These are phyloP conservation scores for Forpus xanthops DNA, from an alignment of 2,797 vertebrate species.

Conservation along the genomic window DNA sequence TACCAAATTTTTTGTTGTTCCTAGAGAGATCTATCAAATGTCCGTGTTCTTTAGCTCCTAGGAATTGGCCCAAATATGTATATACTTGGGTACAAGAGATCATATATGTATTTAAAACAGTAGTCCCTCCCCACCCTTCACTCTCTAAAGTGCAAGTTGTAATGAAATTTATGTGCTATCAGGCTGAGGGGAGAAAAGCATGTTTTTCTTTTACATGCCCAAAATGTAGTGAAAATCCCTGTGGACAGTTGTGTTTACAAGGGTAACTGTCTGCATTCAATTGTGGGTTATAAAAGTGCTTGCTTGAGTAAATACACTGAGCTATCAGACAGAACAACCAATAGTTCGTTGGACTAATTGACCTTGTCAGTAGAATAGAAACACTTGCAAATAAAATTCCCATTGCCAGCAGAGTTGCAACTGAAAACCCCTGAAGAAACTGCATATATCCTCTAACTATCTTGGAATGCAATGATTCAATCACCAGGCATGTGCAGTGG, in stretches of 20 bases:
- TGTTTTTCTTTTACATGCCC: slow-evolving; percentile 34
- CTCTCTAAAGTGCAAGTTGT: neutral
- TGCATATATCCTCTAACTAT: slow-evolving; percentile 53
- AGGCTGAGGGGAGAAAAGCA: slow-evolving; percentile 6
- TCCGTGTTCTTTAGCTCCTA: neutral
- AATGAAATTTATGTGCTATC: slow-evolving; percentile 28
- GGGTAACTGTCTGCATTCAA: slow-evolving; percentile 67
- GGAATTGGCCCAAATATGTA: neutral
- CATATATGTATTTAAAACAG: neutral
- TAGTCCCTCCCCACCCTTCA: neutral
- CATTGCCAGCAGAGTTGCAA: slow-evolving; percentile 61
- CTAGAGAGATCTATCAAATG: neutral
- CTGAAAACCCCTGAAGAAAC: slow-evolving; percentile 69
- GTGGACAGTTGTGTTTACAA: slow-evolving; percentile 59
- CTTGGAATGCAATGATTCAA: slow-evolving; percentile 67
- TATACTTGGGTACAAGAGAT: neutral
- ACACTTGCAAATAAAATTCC: slow-evolving; percentile 74
- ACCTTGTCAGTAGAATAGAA: slow-evolving; percentile 74
- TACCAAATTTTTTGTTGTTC: neutral
- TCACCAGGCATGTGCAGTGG: slow-evolving; percentile 2
- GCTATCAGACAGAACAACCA: slow-evolving; percentile 67
- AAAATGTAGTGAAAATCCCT: slow-evolving; percentile 57
- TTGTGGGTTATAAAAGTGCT: slow-evolving; percentile 69
- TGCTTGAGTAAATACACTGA: slow-evolving; percentile 67
- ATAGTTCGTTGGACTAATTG: slow-evolving; percentile 72